Evolutionary conservation across 2,797 vertebrate species (phyloP).

Genomic region (Gambelia wislizenii): DNA sequence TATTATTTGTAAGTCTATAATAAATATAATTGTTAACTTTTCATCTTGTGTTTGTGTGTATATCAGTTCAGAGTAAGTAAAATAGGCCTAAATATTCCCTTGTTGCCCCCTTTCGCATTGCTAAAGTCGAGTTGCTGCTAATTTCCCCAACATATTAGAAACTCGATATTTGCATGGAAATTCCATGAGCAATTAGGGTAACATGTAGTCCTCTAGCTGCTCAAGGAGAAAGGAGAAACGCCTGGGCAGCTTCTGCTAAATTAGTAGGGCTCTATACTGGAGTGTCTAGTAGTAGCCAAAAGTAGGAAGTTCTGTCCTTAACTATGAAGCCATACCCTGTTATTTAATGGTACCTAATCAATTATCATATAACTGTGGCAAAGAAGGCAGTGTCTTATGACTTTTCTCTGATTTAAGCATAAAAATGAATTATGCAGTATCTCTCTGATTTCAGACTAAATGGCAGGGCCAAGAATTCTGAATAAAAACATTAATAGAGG

Average conservation of each 20-base stretch:
- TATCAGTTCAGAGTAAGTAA: too few relatives aligned
- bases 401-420: neutral
- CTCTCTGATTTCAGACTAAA: neutral
- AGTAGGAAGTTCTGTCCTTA: neutral
- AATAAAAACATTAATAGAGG: neutral
- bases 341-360: neutral
- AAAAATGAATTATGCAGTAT: neutral
- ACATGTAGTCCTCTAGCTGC: too few relatives aligned
- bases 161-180: too few relatives aligned
- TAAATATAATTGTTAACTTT: too few relatives aligned
- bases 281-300: neutral
- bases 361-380: neutral
- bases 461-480: neutral
- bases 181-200: too few relatives aligned
- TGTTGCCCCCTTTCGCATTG: too few relatives aligned
- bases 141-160: too few relatives aligned
- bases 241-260: neutral
- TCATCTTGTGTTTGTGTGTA: too few relatives aligned
- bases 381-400: neutral
- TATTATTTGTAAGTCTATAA: too few relatives aligned
- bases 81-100: too few relatives aligned
- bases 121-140: too few relatives aligned
- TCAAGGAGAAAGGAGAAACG: neutral
- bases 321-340: neutral
- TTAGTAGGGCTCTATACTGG: neutral